Base-by-base conservation (phyloP, 2,113 vertebrate species). In the Brachyhypopomus gauderio region DNA sequence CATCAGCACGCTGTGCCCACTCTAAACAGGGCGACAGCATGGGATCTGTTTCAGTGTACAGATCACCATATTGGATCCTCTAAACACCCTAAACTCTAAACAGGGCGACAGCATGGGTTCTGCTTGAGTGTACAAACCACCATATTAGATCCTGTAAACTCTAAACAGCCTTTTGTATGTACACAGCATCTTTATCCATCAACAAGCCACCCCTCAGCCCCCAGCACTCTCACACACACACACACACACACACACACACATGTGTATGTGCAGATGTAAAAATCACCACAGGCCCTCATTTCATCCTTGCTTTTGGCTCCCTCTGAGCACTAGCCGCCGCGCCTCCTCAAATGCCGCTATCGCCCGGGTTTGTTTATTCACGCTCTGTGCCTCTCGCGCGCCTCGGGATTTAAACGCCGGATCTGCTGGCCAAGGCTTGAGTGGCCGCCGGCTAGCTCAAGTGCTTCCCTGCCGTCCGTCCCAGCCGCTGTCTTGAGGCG, bases 211-310 rank as follows among this genome's bases (percentile, higher is more conserved):
- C 30, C 45, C 45, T 52, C 45, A 52, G 12, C 45, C 45, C 45
- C 45, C 9, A 12, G 45, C 45, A 14, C 45, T 1, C 45, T 14
- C 12, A 6, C 9, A 34, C 64, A 19, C 23, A 30, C 76, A 55
- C 66, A 60, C 59, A 62, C 66, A 70, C 41, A 11, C 41, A 20
- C 8, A 23, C 36, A 17, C 0, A 14, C 23, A 25, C 30, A 27
- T 75, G 60, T 77, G 59, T 75, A 23, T 75, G 60, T 72, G 69
- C 75, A 58, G 75, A 87, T 86, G 81, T 83, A 56, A 77, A 84
- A 76, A 85, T n/a, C 72, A 71, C 86, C 86, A 86, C 69, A 88
- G 87, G 80, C 75, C 63, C 64, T 78, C 17, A 52, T 83, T 76
- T 85, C 80, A 71, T 20, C 23, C 74, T 66, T 11, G 19, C 71